These are phyloP conservation scores for Actinia equina DNA, from an alignment of 64 coral and sea anemone genomes.

Conservation along the genomic window DNA sequence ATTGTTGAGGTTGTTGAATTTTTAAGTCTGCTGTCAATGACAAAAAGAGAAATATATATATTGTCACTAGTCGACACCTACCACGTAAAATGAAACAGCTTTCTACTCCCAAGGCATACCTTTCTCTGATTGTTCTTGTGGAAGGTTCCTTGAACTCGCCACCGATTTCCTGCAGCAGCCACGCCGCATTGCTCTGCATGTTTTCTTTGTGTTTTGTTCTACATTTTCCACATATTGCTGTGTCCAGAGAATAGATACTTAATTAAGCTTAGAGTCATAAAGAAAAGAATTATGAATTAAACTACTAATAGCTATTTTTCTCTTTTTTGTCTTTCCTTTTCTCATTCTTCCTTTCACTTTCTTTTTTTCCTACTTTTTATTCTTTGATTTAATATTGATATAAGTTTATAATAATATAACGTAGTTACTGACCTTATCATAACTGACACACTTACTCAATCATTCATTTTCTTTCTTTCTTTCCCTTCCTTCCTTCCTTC, in stretches of 20 bases:
- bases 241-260: not conserved
- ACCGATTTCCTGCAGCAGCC: not conserved
- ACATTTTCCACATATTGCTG: constrained; percentile 17
- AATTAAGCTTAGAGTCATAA: not conserved
- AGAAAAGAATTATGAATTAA: not conserved
- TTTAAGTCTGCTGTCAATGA: not conserved
- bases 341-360: no score
- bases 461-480: not conserved
- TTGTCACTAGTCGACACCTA: no score
- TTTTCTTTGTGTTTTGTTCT: constrained; percentile 23
- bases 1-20: not conserved
- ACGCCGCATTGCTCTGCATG: constrained; percentile 1
- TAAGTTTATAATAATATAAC: no score
- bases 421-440: no score
- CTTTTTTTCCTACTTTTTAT: not conserved
- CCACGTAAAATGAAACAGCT: not conserved
- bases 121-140: not conserved
- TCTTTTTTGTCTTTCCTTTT: not conserved
- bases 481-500: not conserved
- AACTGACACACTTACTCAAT: no score
- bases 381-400: no score
- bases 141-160: not conserved
- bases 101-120: not conserved
- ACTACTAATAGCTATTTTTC: no score
- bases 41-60: not conserved